Conservation (phyloP, 2,888 invertebrate species). For the Hypena proboscidalis region DNA sequence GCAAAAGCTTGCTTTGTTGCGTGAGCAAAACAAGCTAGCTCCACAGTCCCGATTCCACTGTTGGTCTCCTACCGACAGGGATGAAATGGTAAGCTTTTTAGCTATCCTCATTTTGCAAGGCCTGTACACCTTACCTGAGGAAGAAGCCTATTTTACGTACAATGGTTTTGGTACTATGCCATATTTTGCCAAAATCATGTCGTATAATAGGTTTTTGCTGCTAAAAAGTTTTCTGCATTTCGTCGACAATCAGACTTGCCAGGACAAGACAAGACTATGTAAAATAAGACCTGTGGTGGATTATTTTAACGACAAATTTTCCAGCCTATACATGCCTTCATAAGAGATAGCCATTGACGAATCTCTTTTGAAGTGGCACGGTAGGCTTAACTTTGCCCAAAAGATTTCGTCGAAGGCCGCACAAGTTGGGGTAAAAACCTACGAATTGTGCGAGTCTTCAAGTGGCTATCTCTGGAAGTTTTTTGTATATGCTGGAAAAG, state of each 20-base stretch:
- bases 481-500: background rate
- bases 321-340: conserved; percentile 19
- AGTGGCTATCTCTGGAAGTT: conserved; percentile 2
- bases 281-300: conserved; percentile 33
- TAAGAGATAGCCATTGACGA: conserved; percentile 40
- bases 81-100: background rate
- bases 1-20: conserved; percentile 5
- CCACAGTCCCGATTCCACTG: conserved; percentile 1
- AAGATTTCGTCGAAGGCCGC: no score
- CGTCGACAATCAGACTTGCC: no score
- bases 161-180: conserved; percentile 29
- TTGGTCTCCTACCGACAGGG: background rate
- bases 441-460: conserved; percentile 6
- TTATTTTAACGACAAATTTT: conserved; percentile 31
- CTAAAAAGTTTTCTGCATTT: no score
- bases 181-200: conserved; percentile 31
- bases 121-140: background rate
- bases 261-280: no score
- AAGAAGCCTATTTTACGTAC: background rate
- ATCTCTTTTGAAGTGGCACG: no score
- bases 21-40: conserved; percentile 8
- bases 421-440: no score
- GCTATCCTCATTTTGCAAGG: background rate
- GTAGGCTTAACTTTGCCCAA: no score
- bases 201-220: conserved; percentile 32